Percentiles rank a stretch among this genome's conserved stretches.
phyloP scores from a whole-genome alignment of 2,113 vertebrate genomes.

The Malurus melanocephalus region DNA sequence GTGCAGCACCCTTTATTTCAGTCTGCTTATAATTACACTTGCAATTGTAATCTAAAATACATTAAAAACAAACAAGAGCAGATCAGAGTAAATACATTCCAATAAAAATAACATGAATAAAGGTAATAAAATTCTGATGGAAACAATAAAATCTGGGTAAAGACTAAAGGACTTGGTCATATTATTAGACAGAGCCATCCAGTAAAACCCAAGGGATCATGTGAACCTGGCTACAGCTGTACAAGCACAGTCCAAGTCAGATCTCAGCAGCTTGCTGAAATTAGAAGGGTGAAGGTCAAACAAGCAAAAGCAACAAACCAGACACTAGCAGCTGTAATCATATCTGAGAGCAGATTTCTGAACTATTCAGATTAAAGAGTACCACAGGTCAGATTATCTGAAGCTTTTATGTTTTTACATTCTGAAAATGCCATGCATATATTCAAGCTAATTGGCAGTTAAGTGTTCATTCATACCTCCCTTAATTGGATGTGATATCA shows the following conservation, averaged over 20 bases:
- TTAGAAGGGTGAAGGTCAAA: conserved; percentile 59
- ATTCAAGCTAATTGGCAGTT: conserved; percentile 3
- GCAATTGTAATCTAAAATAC: not conserved
- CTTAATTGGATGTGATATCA: not conserved
- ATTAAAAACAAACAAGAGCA: not conserved
- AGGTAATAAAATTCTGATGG: not conserved
- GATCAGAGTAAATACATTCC: not conserved
- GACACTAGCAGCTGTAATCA: conserved; percentile 11
- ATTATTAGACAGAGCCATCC: not conserved
- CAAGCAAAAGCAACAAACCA: conserved; percentile 43
- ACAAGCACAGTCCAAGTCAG: conserved; percentile 35
- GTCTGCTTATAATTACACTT: not conserved
- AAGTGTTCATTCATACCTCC: not conserved
- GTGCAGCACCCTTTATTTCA: not conserved
- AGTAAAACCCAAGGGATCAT: conserved; percentile 27
- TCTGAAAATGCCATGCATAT: conserved; percentile 6
- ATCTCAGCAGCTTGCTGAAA: conserved; percentile 38
- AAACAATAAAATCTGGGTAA: not conserved
- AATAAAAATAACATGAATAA: not conserved
- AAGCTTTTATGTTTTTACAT: conserved; percentile 19
- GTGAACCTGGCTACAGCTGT: conserved; percentile 29
- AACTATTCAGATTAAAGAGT: conserved; percentile 10
- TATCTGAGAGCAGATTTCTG: conserved; percentile 3
- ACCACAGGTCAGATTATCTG: conserved; percentile 9
- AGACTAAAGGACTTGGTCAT: not conserved